These are phyloP conservation scores for Astur gentilis DNA, from an alignment of 2,113 vertebrate genomes.

Conservation along the genomic window DNA sequence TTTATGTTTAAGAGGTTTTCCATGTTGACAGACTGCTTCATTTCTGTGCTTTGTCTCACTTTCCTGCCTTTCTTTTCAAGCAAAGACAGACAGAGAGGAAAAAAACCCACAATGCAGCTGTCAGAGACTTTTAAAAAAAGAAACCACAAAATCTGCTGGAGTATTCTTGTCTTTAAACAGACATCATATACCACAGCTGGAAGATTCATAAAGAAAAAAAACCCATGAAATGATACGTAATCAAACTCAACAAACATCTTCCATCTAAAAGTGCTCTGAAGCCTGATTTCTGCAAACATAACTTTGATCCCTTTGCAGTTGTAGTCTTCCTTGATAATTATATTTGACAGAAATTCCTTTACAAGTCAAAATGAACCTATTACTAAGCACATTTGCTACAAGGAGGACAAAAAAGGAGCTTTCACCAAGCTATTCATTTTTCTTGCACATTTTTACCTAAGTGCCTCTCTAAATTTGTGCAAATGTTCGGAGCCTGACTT, in stretches of 20 bases:
- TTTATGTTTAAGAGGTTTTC: conserved; percentile 8
- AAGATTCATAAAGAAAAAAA: background rate
- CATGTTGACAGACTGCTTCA: background rate
- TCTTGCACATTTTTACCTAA: background rate
- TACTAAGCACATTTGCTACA: background rate
- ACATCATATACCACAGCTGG: background rate
- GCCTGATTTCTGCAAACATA: background rate
- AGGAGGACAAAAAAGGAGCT: background rate
- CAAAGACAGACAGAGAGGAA: background rate
- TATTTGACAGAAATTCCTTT: conserved; percentile 19
- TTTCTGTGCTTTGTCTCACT: conserved; percentile 2
- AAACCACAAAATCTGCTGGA: background rate
- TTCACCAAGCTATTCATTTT: background rate
- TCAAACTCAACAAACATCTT: background rate
- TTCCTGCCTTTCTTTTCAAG: background rate
- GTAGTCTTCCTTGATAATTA: background rate
- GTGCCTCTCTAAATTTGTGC: background rate
- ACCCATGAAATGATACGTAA: background rate
- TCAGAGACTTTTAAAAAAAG: background rate
- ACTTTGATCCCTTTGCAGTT: background rate
- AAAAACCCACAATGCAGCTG: background rate
- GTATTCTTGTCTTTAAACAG: background rate
- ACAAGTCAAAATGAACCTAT: background rate
- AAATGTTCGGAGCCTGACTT: background rate
- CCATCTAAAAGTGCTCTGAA: background rate